Conservation (phyloP, 2,888 invertebrate species). For the Drosophila birchii region DNA sequence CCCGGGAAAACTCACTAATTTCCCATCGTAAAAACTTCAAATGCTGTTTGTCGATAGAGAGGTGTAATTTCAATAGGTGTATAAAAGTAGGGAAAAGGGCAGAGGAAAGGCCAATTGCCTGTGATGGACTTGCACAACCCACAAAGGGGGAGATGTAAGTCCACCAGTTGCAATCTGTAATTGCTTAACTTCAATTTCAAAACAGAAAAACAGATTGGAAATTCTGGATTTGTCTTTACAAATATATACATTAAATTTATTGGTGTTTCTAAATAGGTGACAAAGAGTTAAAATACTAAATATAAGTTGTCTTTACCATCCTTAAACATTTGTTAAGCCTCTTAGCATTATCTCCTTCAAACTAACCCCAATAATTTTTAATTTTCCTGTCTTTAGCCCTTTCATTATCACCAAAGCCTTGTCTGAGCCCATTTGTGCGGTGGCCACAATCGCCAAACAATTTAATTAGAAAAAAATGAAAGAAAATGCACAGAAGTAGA, state of each 20-base stretch:
- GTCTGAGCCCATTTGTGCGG: constrained; percentile 2
- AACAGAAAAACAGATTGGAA: background rate
- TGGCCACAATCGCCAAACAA: constrained; percentile 44
- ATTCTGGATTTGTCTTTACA: background rate
- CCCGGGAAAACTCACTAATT: constrained; percentile 47
- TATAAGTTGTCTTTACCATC: background rate
- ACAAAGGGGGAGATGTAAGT: constrained; percentile 4
- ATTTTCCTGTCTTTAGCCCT: constrained; percentile 22
- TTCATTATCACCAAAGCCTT: constrained; percentile 14
- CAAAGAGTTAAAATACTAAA: background rate
- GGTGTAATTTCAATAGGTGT: constrained; percentile 38
- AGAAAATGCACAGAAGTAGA: background rate
- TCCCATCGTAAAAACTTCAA: constrained; percentile 54
- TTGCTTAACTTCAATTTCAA: constrained; percentile 32
- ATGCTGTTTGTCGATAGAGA: constrained; percentile 38
- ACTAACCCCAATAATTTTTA: constrained; percentile 11
- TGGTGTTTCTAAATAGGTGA: background rate
- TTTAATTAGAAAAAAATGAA: constrained; percentile 16
- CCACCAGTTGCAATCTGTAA: constrained; percentile 16
- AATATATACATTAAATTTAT: background rate
- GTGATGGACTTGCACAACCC: constrained; percentile 36
- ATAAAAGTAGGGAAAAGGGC: constrained; percentile 8
- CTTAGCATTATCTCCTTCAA: background rate
- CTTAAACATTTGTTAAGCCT: background rate
- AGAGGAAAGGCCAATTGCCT: constrained; percentile 15